These are phyloP conservation scores for Lucilia cuprina DNA, from an alignment of 1,140 invertebrate species.

Conservation along the genomic window DNA sequence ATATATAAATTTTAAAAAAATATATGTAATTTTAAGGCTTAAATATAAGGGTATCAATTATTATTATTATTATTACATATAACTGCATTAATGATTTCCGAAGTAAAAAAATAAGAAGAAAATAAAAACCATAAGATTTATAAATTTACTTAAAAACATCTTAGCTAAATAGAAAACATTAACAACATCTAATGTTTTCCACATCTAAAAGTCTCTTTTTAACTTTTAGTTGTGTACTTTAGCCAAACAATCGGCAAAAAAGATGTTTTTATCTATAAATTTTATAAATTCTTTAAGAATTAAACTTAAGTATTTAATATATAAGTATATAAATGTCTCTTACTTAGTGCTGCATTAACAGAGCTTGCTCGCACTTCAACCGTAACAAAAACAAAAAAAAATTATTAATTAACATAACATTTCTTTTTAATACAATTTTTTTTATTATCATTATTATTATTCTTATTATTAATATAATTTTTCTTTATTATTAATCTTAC, in stretches of 20 bases:
- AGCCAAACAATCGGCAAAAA: not conserved
- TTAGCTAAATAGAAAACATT: not conserved
- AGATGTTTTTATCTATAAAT: not conserved
- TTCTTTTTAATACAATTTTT: not conserved
- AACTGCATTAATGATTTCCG: not conserved
- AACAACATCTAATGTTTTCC: not conserved
- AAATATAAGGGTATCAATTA: not conserved
- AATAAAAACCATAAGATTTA: not conserved
- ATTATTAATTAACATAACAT: no score
- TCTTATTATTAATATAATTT: not conserved
- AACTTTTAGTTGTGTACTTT: not conserved
- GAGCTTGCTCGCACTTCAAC: not conserved
- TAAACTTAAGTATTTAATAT: not conserved
- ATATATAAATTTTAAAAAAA: not conserved
- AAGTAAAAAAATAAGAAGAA: no score
- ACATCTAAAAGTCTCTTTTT: not conserved
- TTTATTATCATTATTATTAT: not conserved
- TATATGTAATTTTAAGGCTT: not conserved
- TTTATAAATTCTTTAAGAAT: not conserved
- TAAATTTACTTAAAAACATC: not conserved
- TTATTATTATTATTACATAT: not conserved
- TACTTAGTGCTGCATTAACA: not conserved
- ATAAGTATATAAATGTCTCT: not conserved
- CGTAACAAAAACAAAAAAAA: not conserved
- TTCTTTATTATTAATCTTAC: not conserved